phyloP scores from a whole-genome alignment of 2,888 invertebrate species.

The Caenorhabditis afra region DNA sequence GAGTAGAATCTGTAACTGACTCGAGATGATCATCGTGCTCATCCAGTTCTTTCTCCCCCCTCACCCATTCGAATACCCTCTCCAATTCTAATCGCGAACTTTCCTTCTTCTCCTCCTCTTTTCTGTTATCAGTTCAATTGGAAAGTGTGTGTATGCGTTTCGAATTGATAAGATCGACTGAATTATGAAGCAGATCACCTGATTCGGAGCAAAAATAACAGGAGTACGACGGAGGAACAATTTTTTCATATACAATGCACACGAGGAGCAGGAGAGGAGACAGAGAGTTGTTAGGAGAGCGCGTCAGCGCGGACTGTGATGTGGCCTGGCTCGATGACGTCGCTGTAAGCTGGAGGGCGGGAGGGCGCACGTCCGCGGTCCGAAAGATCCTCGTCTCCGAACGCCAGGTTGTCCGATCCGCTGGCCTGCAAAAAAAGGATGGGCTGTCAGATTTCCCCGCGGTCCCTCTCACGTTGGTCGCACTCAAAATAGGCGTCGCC shows the following conservation, averaged over 20 bases:
- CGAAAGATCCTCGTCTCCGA: conserved; percentile 21
- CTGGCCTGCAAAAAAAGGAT: neutral
- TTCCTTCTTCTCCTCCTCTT: neutral
- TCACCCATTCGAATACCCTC: too few relatives aligned
- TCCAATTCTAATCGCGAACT: too few relatives aligned
- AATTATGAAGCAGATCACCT: conserved; percentile 38
- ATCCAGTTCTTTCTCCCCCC: too few relatives aligned
- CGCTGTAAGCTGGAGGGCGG: conserved; percentile 52
- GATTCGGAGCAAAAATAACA: conserved; percentile 9
- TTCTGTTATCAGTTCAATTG: neutral
- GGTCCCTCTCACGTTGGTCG: conserved; percentile 9
- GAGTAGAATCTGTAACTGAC: too few relatives aligned
- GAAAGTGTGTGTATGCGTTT: conserved; percentile 4
- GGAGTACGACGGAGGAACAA: neutral
- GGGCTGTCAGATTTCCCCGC: too few relatives aligned
- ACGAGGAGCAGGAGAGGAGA: neutral
- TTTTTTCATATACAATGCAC: conserved; percentile 39
- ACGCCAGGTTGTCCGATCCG: conserved; percentile 26
- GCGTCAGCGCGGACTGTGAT: conserved; percentile 39
- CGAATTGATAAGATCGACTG: conserved; percentile 7
- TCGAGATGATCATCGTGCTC: too few relatives aligned
- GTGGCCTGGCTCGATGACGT: conserved; percentile 44
- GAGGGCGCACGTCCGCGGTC: conserved; percentile 29
- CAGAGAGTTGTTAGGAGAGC: conserved; percentile 17
- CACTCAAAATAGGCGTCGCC: conserved; percentile 27